Conservation (phyloP, 2,888 invertebrate genomes). For the Nemotelus nigrinus region DNA sequence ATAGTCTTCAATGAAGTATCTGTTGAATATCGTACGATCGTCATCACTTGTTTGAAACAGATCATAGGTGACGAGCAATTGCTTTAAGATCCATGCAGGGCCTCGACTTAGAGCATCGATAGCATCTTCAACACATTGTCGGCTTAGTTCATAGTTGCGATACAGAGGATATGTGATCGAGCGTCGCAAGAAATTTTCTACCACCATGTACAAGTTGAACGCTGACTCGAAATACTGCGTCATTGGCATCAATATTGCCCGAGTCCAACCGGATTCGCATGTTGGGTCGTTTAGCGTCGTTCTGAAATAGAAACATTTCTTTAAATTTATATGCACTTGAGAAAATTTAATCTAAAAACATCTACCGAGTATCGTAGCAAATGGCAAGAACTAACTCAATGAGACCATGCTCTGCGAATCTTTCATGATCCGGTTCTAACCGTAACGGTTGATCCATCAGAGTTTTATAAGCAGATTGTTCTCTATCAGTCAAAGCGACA, state of each 20-base stretch:
- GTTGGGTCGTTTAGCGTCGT: constrained; percentile 60
- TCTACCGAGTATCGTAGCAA: constrained; percentile 61
- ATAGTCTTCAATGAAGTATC: constrained; percentile 59
- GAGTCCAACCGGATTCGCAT: constrained; percentile 63
- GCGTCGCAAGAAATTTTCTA: constrained; percentile 60
- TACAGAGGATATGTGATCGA: constrained; percentile 61
- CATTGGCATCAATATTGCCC: constrained; percentile 59
- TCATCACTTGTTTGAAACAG: constrained; percentile 55
- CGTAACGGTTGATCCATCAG: not conserved
- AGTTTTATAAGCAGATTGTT: too few species aligned
- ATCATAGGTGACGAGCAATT: constrained; percentile 58
- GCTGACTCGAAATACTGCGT: constrained; percentile 61
- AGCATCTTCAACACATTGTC: constrained; percentile 59
- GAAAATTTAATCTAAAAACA: not conserved
- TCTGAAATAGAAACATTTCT: constrained; percentile 46
- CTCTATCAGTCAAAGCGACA: too few species aligned
- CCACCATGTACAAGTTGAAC: constrained; percentile 57
- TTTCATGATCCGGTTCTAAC: not conserved
- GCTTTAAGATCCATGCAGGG: constrained; percentile 60
- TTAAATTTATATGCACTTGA: not conserved
- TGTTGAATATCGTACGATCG: constrained; percentile 57
- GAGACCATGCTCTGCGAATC: constrained; percentile 60
- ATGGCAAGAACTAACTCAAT: constrained; percentile 61
- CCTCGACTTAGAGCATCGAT: constrained; percentile 59
- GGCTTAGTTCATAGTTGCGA: constrained; percentile 61